Evolutionary conservation across 2,888 invertebrate species (phyloP).

Genomic region (Melieria omissa): DNA sequence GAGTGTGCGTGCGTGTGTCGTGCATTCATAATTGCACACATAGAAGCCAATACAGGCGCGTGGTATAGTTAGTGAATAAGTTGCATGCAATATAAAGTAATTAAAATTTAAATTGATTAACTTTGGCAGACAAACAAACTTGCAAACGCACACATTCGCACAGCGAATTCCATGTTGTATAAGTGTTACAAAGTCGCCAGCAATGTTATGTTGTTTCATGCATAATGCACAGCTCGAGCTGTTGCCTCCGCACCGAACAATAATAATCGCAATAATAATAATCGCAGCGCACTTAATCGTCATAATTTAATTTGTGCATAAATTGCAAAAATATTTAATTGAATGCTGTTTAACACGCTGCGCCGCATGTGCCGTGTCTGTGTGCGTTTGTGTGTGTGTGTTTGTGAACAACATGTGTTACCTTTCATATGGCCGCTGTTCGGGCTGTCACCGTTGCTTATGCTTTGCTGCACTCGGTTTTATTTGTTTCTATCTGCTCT

Average conservation of each 20-base stretch:
- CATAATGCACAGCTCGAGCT: too few species aligned
- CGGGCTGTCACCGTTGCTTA: too few species aligned
- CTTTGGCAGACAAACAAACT: conserved; percentile 19
- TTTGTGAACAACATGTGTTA: too few species aligned
- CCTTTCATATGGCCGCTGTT: too few species aligned
- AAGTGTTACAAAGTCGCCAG: conserved; percentile 2
- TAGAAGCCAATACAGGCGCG: not conserved
- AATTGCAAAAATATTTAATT: conserved; percentile 31
- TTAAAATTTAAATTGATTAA: conserved; percentile 38
- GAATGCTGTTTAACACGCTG: conserved; percentile 4
- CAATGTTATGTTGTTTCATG: too few species aligned
- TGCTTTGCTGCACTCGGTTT: too few species aligned
- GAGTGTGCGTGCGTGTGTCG: not conserved
- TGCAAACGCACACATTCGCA: not conserved
- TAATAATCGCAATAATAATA: conserved; percentile 12
- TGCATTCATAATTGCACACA: not conserved
- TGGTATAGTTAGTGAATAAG: not conserved
- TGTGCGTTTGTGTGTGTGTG: not conserved
- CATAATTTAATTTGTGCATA: conserved; percentile 33
- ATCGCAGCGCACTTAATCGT: conserved; percentile 15
- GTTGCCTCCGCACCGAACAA: too few species aligned
- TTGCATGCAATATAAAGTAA: conserved; percentile 29
- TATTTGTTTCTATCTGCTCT: too few species aligned
- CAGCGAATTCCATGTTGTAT: not conserved
- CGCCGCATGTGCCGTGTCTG: not conserved